Evolutionary conservation across 1,140 invertebrate species (phyloP), one percentile per base, ranked within the genome.

Genomic region (Ephestia elutella): DNA sequence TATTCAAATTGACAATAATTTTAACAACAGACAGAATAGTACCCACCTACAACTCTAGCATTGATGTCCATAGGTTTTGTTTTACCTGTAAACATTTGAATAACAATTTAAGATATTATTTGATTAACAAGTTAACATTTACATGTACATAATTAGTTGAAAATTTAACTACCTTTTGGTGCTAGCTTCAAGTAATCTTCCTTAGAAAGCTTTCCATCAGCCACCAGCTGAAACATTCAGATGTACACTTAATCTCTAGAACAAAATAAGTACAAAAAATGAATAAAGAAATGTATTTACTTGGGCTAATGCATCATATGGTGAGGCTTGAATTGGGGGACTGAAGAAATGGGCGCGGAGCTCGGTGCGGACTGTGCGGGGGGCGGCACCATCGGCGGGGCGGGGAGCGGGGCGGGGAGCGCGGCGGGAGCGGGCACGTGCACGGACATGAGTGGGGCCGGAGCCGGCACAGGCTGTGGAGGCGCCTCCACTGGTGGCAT

Each of bases 181-280:
- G 80, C 74, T 21, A 87, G 71, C 59, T 87, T 87, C 53, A 86
- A 63, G 64, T 85, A 87, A 66, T 87, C 85, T 65, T 83, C 82
- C 73, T 84, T 70, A 32, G 83, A 85, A 57, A 87, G 70, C 59
- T 80, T 86, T 30, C 85, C 85, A 62, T 87, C 85, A 53, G 82
- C 82, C 48, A 86, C 78, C 75, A 87, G 71, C 85, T 87, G 82
- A 67, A 87, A 87, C 62, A 73, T 70, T 62, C 49, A 21, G 58
- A 56, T 65, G 55, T 50, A 38, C 15, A 60, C 18, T 49, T 51
- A 54, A 32, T 61, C 54, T 48, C 25, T 48, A 62, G 60, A 55
- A 25, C 57, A 44, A 63, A 55, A 30, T 56, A 54, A 56, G 55
- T 15, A 60, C 35, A 56, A n/a, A 57, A 54, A 56, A 19, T 38